These are phyloP conservation scores for Gallirallus australis DNA, from an alignment of 2,797 vertebrate genomes.

Conservation along the genomic window DNA sequence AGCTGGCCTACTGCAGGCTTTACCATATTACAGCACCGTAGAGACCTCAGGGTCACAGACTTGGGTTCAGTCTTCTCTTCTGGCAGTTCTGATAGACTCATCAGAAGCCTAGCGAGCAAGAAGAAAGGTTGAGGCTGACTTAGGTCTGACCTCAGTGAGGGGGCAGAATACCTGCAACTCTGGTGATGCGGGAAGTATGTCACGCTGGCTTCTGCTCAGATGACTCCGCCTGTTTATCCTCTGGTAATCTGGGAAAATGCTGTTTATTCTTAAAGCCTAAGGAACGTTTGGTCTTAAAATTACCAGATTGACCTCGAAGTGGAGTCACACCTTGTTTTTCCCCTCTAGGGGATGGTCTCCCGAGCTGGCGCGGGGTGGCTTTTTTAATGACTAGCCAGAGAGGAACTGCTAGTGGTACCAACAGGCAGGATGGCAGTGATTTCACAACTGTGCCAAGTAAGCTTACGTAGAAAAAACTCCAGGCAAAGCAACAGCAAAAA, in stretches of 20 bases:
- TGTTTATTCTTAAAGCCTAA: not conserved
- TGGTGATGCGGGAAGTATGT: not conserved
- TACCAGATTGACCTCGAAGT: not conserved
- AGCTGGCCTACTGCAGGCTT: not conserved
- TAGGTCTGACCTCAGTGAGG: not conserved
- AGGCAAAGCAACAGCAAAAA: slow-evolving; percentile 11
- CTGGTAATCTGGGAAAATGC: not conserved
- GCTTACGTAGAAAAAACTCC: not conserved
- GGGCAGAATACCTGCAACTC: not conserved
- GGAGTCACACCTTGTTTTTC: not conserved
- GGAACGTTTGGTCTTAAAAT: not conserved
- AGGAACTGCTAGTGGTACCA: not conserved
- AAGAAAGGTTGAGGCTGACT: not conserved
- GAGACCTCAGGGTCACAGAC: not conserved
- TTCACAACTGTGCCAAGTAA: slow-evolving; percentile 8
- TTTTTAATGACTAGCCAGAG: slow-evolving; percentile 9
- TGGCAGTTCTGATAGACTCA: not conserved
- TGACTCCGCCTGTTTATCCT: not conserved
- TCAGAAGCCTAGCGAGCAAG: not conserved
- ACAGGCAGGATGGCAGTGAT: not conserved
- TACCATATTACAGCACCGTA: not conserved
- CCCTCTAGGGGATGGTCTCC: not conserved
- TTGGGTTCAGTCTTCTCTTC: not conserved
- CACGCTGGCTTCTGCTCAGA: not conserved
- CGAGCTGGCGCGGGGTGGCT: not conserved